phyloP scores from a whole-genome alignment of 2,888 invertebrate species.

The Polymixis flavicincta region DNA sequence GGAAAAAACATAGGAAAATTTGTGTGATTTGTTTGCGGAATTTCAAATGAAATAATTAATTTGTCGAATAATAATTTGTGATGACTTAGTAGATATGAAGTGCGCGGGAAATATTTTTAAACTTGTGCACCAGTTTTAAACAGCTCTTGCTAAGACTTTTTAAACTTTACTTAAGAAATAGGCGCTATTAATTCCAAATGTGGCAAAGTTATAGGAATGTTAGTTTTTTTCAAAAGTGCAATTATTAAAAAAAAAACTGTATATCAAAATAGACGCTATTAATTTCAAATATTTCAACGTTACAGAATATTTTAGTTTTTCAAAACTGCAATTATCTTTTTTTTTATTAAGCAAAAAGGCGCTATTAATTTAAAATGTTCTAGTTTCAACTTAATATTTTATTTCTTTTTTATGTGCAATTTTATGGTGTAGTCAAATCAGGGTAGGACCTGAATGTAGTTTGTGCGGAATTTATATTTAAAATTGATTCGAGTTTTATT shows the following conservation, averaged over 20 bases:
- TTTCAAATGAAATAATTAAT: not conserved
- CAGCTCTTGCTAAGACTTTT: not conserved
- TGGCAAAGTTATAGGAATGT: too few species aligned
- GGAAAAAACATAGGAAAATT: not conserved
- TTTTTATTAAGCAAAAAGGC: too few species aligned
- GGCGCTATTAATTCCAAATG: not conserved
- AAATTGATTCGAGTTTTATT: not conserved
- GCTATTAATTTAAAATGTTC: not conserved
- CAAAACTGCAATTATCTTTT: conserved; percentile 1
- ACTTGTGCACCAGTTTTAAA: conserved; percentile 1
- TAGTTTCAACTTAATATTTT: too few species aligned
- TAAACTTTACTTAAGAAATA: not conserved
- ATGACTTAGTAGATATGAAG: not conserved
- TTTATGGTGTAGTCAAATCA: not conserved
- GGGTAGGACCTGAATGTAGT: not conserved
- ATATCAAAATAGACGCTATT: too few species aligned
- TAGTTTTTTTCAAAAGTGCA: conserved; percentile 1
- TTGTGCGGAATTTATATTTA: not conserved
- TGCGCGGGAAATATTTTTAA: conserved; percentile 8
- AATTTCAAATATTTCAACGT: too few species aligned
- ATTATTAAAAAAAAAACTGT: too few species aligned
- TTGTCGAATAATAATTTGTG: not conserved
- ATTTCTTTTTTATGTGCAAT: too few species aligned
- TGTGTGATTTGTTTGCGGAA: not conserved
- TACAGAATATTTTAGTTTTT: too few species aligned